These are phyloP conservation scores for Chloropsis cyanopogon DNA, from an alignment of 2,113 vertebrate genomes.

Conservation along the genomic window DNA sequence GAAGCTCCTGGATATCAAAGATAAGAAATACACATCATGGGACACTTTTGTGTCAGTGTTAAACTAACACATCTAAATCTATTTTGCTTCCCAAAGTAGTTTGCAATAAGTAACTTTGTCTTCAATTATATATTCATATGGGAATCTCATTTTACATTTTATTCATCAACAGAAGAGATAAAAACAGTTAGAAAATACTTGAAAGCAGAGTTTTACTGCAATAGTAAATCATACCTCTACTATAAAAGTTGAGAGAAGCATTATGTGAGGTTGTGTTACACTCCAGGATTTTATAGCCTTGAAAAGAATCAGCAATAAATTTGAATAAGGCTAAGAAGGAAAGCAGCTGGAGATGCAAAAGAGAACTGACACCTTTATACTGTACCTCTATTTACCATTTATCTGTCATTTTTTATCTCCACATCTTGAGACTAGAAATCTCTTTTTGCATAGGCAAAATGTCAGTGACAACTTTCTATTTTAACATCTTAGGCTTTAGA, in stretches of 20 bases:
- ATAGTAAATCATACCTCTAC: conserved; percentile 57
- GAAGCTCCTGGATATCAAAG: background rate
- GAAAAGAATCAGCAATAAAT: conserved; percentile 57
- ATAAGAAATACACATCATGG: background rate
- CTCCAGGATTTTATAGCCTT: conserved; percentile 52
- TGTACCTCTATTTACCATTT: conserved; percentile 31
- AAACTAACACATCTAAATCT: conserved; percentile 30
- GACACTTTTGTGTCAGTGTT: background rate
- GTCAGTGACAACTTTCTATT: conserved; percentile 37
- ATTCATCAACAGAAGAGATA: conserved; percentile 54
- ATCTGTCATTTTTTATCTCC: conserved; percentile 38
- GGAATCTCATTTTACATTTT: conserved; percentile 47
- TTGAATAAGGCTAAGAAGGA: conserved; percentile 49
- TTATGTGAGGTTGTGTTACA: conserved; percentile 61
- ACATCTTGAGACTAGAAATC: conserved; percentile 23
- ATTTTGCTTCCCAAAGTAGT: conserved; percentile 36
- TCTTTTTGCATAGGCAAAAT: conserved; percentile 38
- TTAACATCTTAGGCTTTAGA: conserved; percentile 13
- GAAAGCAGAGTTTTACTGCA: conserved; percentile 45
- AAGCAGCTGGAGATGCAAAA: conserved; percentile 37
- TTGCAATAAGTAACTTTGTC: conserved; percentile 47
- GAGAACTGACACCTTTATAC: conserved; percentile 46
- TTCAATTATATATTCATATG: conserved; percentile 45
- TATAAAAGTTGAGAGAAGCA: conserved; percentile 54
- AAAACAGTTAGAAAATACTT: conserved; percentile 40